Base-by-base conservation (phyloP, 2,888 invertebrate genomes). In the Yponomeuta sedellus region DNA sequence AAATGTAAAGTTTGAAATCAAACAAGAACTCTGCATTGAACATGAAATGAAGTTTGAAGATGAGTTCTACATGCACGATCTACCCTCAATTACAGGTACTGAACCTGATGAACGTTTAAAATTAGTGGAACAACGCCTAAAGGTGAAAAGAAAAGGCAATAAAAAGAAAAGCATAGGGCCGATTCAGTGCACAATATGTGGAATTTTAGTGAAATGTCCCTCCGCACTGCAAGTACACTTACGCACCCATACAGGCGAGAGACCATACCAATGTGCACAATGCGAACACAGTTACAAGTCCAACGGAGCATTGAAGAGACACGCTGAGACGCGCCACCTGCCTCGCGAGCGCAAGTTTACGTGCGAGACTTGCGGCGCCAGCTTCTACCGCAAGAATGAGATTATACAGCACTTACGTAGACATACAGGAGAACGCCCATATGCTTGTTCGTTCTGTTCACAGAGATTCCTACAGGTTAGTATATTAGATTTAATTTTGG, bases 291-390 rank as follows among this genome's bases (percentile, higher is more conserved):
- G 74, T n/a, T 91, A 82, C 64, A 74, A 78, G 16, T 75, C 83
- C 0, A 87, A 86, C 69, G 87, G 88, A 0, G 77, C 83, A 6
- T 70, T 90, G 1, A 82, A 83, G 63, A 76, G 87, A 34, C 91
- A 91, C 68, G 74, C 77, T 20, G 76, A 79, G 69, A 82, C 79
- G 0, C 79, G 77, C 62, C 89, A 89, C 67, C 71, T 71, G 0
- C 70, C 79, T 20, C 75, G 88, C 69, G 85, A 86, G 69, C 72
- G 85, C 1, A 84, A 80, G 66, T 91, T 83, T 64, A 82, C 81
- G 3, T 91, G 91, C 74, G 90, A 91, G 68, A 84, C 81, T 0
- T 91, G 91, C 68, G 91, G 91, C 0, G 86, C 80, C 66, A 84
- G 83, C 65, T 91, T 91, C 68, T 82, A 77, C 65, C 77, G 81